Evolutionary conservation across 2,797 vertebrate genomes (phyloP).

Genomic region (Hemibagrus guttatus): DNA sequence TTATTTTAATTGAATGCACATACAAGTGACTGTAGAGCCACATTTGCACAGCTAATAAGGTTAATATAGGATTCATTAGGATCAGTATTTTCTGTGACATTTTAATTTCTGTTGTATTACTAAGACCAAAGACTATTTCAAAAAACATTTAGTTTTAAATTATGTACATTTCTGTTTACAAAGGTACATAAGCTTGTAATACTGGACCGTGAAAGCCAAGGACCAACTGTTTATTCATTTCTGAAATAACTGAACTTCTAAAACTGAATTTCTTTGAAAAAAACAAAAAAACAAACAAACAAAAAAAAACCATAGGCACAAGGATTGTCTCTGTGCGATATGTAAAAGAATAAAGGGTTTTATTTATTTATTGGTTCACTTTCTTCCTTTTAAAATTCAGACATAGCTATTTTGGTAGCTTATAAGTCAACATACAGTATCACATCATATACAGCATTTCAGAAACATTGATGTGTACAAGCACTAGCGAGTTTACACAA

Average conservation of each 20-base stretch:
- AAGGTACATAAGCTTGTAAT: background rate
- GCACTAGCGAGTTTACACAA: background rate
- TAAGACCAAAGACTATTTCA: background rate
- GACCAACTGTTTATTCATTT: background rate
- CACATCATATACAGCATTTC: background rate
- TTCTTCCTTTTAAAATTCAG: background rate
- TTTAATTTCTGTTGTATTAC: background rate
- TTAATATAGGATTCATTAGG: background rate
- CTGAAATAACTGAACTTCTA: background rate
- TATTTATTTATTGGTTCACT: no score
- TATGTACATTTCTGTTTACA: no score
- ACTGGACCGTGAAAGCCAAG: background rate
- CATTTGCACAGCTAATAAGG: background rate
- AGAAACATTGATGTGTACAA: background rate
- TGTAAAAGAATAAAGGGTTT: background rate
- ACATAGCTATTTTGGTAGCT: background rate
- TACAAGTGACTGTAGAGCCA: background rate
- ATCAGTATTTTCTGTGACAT: background rate
- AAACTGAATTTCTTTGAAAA: no score
- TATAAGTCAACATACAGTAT: background rate
- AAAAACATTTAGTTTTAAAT: no score
- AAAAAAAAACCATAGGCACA: background rate
- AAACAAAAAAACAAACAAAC: no score
- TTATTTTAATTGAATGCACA: background rate
- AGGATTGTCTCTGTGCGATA: background rate